Percentiles rank a stretch among this genome's conserved stretches.
phyloP scores from a whole-genome alignment of 2,113 vertebrate species.

The Hyaena hyaena region DNA sequence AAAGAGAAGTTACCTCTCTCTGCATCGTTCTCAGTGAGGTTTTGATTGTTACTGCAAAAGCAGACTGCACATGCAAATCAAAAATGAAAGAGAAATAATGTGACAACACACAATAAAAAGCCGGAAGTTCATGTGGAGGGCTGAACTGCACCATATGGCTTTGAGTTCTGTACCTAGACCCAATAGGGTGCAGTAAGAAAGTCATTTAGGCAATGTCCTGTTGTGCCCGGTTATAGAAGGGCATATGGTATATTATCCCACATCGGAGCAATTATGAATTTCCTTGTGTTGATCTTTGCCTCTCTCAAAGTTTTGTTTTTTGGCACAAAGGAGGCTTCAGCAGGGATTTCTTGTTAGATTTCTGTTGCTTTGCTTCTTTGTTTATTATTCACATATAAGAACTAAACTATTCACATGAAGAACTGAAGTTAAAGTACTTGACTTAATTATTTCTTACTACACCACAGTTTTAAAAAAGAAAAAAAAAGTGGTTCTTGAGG shows the following conservation, averaged over 20 bases:
- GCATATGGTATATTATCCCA: constrained; percentile 61
- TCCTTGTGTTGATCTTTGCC: constrained; percentile 42
- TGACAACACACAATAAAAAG: constrained; percentile 56
- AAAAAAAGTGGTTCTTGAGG: background rate
- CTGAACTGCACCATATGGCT: constrained; percentile 63
- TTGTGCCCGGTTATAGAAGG: constrained; percentile 39
- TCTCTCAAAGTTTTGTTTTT: constrained; percentile 20
- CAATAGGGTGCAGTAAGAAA: constrained; percentile 48
- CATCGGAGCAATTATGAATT: constrained; percentile 55
- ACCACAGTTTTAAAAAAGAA: background rate
- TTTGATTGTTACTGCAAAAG: constrained; percentile 39
- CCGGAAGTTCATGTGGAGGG: constrained; percentile 54
- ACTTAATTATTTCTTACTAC: background rate
- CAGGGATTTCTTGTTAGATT: constrained; percentile 11
- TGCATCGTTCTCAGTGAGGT: background rate
- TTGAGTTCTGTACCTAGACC: constrained; percentile 48
- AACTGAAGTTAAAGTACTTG: background rate
- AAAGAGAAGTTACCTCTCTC: constrained; percentile 4
- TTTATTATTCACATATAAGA: background rate
- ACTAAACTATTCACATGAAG: background rate
- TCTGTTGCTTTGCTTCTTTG: background rate
- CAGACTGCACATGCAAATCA: constrained; percentile 44
- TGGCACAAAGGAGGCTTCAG: background rate
- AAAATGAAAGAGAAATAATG: constrained; percentile 63
- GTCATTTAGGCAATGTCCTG: constrained; percentile 37